Evolutionary conservation across 2,888 invertebrate genomes (phyloP).

Genomic region (Proisotoma minuta): DNA sequence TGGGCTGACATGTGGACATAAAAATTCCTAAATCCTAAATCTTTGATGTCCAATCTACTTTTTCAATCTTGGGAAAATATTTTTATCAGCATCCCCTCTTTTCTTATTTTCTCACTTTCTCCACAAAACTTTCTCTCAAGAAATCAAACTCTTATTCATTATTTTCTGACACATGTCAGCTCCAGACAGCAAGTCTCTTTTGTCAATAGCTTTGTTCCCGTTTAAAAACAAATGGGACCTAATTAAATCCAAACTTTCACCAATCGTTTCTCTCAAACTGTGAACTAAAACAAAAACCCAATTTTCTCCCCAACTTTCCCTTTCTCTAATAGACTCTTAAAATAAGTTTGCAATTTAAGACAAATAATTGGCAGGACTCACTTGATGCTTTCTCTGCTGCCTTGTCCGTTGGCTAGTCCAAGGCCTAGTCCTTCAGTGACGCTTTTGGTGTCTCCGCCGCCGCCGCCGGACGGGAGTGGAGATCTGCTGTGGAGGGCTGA

Average conservation of each 20-base stretch:
- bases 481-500: conserved; percentile 42
- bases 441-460: conserved; percentile 32
- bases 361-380: conserved; percentile 25
- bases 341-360: conserved; percentile 5
- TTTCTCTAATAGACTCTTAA: background rate
- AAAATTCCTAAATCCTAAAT: too few relatives aligned
- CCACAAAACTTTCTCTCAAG: too few relatives aligned
- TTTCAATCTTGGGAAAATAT: too few relatives aligned
- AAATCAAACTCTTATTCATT: too few relatives aligned
- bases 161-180: too few relatives aligned
- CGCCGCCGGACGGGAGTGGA: conserved; percentile 29
- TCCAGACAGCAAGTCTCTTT: too few relatives aligned
- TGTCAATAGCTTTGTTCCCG: background rate
- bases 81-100: too few relatives aligned
- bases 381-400: conserved; percentile 43
- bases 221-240: background rate
- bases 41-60: too few relatives aligned
- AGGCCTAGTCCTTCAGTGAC: conserved; percentile 10
- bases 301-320: conserved; percentile 7
- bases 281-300: background rate
- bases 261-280: background rate
- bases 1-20: too few relatives aligned
- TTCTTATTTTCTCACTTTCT: too few relatives aligned
- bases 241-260: background rate
- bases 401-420: conserved; percentile 39